Base-by-base conservation (phyloP, 2,113 vertebrate species). In the Panurus biarmicus region DNA sequence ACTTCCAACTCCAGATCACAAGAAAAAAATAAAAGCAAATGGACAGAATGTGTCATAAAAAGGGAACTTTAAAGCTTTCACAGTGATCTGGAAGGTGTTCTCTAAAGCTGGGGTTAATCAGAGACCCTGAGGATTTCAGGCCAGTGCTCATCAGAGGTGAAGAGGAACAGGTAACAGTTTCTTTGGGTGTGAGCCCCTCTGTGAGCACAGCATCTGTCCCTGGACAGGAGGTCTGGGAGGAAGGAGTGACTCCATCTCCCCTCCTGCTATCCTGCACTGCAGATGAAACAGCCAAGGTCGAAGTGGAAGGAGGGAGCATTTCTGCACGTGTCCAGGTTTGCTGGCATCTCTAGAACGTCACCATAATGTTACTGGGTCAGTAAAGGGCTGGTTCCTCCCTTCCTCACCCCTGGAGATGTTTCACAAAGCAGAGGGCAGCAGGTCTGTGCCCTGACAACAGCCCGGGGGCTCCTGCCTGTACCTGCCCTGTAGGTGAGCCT, bases 361-460 rank as follows among this genome's bases (percentile, higher is more conserved):
- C 4, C 21, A 5, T 2, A 4, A 11, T 2, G 12, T 19, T 38
- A 1, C 8, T n/a, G 51, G 14, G 21, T 24, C 42, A 45, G 42
- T 5, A 26, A 26, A 21, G 18, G 44, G 6, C 9, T 3, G 35
- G 17, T 10, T 50, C 11, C 35, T 72, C 2, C n/a, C 14, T 25
- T 72, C 5, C n/a, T 88, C 1, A 0, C 6, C 40, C 18, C 1
- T 0, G 3, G 23, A 51, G 35, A 24, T n/a, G 56, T 4, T 22
- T 17, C 14, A 20, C 28, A 9, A 13, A 62, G 84, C 61, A 62
- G 67, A 28, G 62, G 24, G 42, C 4, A 9, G 26, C 20, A 33
- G 56, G 11, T 65, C 79, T 8, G 7, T 21, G 67, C 15, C 65
- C 56, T 2, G 5, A 24, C 16, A 16, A 11, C 19, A 36, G 15